A percentile compares a stretch with the other conserved stretches of the same genome.
These are phyloP conservation scores for Podarcis lilfordi DNA, from an alignment of 2,797 vertebrate species.

Conservation along the genomic window DNA sequence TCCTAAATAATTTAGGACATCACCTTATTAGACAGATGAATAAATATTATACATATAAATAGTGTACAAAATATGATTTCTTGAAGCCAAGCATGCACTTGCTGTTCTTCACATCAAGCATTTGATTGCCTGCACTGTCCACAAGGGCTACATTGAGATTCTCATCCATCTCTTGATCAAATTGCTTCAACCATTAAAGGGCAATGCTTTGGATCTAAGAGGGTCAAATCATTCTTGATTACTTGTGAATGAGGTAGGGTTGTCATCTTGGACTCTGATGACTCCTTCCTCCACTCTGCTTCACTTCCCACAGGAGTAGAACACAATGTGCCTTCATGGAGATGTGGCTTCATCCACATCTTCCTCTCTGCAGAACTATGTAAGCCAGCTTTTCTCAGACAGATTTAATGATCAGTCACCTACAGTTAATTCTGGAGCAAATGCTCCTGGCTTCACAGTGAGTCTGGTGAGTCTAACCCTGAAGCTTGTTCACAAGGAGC, in stretches of 20 bases:
- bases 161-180: background rate
- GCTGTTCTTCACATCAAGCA: background rate
- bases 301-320: too few species aligned
- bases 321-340: background rate
- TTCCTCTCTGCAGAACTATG: background rate
- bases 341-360: background rate
- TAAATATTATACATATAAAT: background rate
- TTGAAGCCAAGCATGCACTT: background rate
- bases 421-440: background rate
- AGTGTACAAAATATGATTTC: background rate
- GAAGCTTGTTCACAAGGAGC: background rate
- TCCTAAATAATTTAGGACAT: constrained; percentile 53
- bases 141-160: background rate
- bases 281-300: background rate
- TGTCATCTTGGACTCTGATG: background rate
- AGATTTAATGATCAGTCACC: background rate
- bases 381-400: background rate
- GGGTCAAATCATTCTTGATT: too few species aligned
- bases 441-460: background rate
- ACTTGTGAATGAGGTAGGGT: background rate
- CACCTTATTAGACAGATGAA: constrained; percentile 26
- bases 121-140: background rate
- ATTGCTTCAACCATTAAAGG: background rate
- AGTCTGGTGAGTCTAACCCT: background rate
- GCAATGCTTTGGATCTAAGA: too few species aligned